Evolutionary conservation across 1,140 invertebrate genomes (phyloP), one percentile per base, ranked within the genome.

Genomic region (Atopsyche davidsoni): DNA sequence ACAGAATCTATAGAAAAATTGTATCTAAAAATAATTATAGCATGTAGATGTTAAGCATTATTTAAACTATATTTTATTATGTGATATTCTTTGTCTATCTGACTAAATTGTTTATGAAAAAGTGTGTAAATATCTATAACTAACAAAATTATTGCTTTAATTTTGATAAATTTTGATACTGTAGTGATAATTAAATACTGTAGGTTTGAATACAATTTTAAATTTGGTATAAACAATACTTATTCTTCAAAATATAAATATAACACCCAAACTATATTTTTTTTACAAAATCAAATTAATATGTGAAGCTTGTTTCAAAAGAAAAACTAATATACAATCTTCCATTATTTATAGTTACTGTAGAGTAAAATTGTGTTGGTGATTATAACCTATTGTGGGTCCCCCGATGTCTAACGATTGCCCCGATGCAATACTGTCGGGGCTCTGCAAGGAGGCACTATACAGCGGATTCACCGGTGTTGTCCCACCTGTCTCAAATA

Each of bases 361-460:
- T 35, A 53, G 3, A 24, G 17, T 19, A 18, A 40, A 34, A 36
- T 47, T 46, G 4, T 31, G 51, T 34, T 53, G 47, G 10, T 40
- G 39, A 24, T 38, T 44, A 47, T 58, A 53, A n/a, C 56, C 56
- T 14, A 54, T 51, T 2, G 48, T 53, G 9, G 51, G 56, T 14
- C 45, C 55, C 53, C 56, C 55, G 17, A 59, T 65, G 50, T 61
- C 69, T 39, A 70, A 59, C 3, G 70, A 74, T 36, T 72, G 64
- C 66, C 77, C 62, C 1, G 70, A 74, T 2, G 81, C 81, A 65
- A 85, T 82, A 54, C 82, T 85, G 65, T 86, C 84, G 22, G 84
- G 84, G 62, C 83, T 85, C 65, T 86, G 83, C 14, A 86, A 71
- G 2, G 83, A 85, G 24, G 82, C 81, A 52, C 81, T 79, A 63